Conservation (phyloP, 1,140 invertebrate genomes). For the Anoplolepis gracilipes region DNA sequence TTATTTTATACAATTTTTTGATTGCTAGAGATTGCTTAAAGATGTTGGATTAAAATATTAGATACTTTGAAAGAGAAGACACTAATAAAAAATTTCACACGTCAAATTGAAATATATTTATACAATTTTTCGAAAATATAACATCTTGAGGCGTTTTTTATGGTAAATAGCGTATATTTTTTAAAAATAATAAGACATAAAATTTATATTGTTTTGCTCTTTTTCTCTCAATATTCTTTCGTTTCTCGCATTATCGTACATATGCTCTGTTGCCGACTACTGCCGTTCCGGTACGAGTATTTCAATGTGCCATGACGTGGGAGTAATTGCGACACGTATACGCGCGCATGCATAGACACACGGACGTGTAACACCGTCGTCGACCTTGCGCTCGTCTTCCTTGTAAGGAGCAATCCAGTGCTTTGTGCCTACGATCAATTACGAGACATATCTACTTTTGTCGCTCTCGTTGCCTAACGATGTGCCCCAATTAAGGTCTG, state of each 20-base stretch:
- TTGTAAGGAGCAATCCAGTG: slow-evolving; percentile 71
- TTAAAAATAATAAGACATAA: not conserved
- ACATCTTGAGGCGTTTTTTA: not conserved
- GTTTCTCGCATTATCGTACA: slow-evolving; percentile 22
- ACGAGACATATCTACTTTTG: slow-evolving; percentile 73
- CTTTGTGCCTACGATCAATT: slow-evolving; percentile 68
- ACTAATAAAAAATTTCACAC: not conserved
- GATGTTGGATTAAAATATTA: not conserved
- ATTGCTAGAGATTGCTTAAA: not conserved
- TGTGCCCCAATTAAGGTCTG: slow-evolving; percentile 69
- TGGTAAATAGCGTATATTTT: not conserved
- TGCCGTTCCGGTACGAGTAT: slow-evolving; percentile 52
- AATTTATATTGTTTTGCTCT: not conserved
- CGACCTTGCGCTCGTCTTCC: slow-evolving; percentile 74
- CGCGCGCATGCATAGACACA: slow-evolving; percentile 32
- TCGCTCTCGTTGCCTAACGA: slow-evolving; percentile 71
- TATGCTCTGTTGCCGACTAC: slow-evolving; percentile 14
- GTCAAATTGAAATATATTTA: not conserved
- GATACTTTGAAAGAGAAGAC: not conserved
- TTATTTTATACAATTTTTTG: slow-evolving; percentile 1
- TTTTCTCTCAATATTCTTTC: not conserved
- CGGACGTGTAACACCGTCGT: slow-evolving; percentile 14
- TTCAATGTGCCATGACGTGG: slow-evolving; percentile 70
- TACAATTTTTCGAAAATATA: not conserved
- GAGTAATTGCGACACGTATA: slow-evolving; percentile 73